Percentiles rank a stretch among this genome's conserved stretches.
phyloP scores from a whole-genome alignment of 2,797 vertebrate species.

The Ficedula albicollis region DNA sequence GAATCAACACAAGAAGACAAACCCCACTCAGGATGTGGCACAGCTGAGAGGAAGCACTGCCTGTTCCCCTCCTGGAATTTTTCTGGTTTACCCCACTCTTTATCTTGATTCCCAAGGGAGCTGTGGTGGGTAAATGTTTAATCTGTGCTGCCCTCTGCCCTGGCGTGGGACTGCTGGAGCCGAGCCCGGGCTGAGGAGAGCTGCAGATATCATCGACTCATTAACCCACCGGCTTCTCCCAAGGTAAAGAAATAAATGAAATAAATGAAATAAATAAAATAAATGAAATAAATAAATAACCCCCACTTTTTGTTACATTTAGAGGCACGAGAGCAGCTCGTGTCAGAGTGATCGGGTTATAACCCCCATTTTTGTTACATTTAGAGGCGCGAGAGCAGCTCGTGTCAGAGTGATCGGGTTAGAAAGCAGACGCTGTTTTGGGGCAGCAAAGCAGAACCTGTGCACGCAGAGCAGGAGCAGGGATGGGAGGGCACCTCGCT shows the following conservation, averaged over 20 bases:
- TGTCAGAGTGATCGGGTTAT: accelerated
- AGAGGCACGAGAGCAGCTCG: neutral
- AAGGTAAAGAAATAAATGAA: accelerated
- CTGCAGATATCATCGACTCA: neutral
- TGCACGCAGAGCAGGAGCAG: accelerated
- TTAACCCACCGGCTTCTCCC: neutral
- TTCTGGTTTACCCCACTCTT: neutral
- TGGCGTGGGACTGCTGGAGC: neutral
- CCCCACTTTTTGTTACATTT: no score
- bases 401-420: accelerated
- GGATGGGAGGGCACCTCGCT: accelerated
- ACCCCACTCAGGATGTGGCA: accelerated
- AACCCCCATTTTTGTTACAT: neutral
- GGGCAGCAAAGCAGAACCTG: neutral
- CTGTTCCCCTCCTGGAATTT: neutral
- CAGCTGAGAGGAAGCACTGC: neutral
- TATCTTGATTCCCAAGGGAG: neutral
- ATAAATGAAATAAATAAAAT: neutral
- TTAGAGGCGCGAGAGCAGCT: neutral
- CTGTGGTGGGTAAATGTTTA: conserved; percentile 21
- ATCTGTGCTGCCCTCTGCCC: neutral
- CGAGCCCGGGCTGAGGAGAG: neutral
- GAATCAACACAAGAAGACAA: accelerated
- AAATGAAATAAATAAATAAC: neutral
- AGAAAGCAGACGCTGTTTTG: neutral